These are phyloP conservation scores for Megaceryle alcyon DNA, from an alignment of 2,797 vertebrate species.

Conservation along the genomic window DNA sequence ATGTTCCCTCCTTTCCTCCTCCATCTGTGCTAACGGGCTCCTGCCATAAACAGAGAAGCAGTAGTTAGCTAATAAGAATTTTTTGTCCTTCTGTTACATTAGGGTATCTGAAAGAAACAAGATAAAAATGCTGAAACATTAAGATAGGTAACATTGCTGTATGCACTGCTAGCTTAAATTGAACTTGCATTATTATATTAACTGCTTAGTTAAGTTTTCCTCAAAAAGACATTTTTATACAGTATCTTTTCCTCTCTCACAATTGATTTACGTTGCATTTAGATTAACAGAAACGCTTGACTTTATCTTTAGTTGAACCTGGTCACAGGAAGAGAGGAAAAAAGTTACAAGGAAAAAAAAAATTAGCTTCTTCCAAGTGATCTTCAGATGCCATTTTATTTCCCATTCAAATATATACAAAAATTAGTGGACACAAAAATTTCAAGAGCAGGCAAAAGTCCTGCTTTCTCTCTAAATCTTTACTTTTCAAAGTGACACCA, in stretches of 20 bases:
- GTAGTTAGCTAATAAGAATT: neutral
- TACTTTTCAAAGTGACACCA: neutral
- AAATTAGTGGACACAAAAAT: neutral
- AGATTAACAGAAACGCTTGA: neutral
- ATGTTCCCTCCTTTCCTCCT: slow-evolving; percentile 96
- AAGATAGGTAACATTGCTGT: neutral
- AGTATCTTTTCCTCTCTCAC: neutral
- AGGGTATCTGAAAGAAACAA: slow-evolving; percentile 23
- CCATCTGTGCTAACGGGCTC: slow-evolving; percentile 98
- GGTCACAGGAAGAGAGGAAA: slow-evolving; percentile 3
- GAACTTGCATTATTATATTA: neutral
- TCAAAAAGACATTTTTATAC: neutral
- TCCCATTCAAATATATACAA: neutral
- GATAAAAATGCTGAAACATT: slow-evolving; percentile 7
- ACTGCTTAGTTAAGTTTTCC: neutral
- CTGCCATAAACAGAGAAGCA: slow-evolving; percentile 76
- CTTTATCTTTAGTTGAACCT: slow-evolving; percentile 30
- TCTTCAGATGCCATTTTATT: neutral
- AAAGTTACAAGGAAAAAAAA: neutral
- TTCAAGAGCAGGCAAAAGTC: neutral
- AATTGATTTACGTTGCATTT: neutral
- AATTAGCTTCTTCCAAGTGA: neutral
- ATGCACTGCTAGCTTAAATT: neutral
- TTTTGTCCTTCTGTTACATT: neutral
- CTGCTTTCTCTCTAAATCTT: neutral